Conservation (phyloP, 2,888 invertebrate species). For the Melangyna quadrimaculata region DNA sequence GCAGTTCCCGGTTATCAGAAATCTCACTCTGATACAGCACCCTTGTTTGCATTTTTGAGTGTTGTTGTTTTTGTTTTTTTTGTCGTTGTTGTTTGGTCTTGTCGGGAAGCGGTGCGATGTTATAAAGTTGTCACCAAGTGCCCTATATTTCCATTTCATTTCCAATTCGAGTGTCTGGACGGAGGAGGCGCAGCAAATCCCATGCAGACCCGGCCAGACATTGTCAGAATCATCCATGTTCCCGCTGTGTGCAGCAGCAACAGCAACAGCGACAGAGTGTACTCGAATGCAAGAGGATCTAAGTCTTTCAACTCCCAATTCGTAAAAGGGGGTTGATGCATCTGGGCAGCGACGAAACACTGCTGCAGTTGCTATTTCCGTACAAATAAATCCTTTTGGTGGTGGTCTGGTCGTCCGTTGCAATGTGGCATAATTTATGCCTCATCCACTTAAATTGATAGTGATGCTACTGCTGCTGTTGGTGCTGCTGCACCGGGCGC, state of each 20-base stretch:
- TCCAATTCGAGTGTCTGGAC: constrained; percentile 46
- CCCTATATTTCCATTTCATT: constrained; percentile 63
- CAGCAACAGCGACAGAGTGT: constrained; percentile 29
- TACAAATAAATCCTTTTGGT: constrained; percentile 28
- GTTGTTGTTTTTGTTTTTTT: neutral
- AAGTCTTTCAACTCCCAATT: constrained; percentile 65
- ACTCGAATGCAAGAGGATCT: constrained; percentile 45
- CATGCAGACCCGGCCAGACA: constrained; percentile 42
- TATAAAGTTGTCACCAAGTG: constrained; percentile 71
- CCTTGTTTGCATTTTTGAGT: constrained; percentile 22
- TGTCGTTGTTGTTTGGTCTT: too few species aligned
- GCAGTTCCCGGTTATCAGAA: neutral
- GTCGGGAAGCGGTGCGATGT: constrained; percentile 17
- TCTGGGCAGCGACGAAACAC: constrained; percentile 30
- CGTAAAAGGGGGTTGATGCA: constrained; percentile 57
- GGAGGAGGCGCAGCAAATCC: neutral
- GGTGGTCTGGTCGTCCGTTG: constrained; percentile 45
- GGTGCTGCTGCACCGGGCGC: neutral
- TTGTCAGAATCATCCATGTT: constrained; percentile 26
- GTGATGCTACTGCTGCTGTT: too few species aligned
- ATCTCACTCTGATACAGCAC: constrained; percentile 9
- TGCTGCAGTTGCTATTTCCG: constrained; percentile 58
- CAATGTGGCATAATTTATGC: constrained; percentile 69
- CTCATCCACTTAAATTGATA: constrained; percentile 64
- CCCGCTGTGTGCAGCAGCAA: constrained; percentile 19